Evolutionary conservation across 1,140 invertebrate genomes (phyloP).

Genomic region (Eumeta japonica): DNA sequence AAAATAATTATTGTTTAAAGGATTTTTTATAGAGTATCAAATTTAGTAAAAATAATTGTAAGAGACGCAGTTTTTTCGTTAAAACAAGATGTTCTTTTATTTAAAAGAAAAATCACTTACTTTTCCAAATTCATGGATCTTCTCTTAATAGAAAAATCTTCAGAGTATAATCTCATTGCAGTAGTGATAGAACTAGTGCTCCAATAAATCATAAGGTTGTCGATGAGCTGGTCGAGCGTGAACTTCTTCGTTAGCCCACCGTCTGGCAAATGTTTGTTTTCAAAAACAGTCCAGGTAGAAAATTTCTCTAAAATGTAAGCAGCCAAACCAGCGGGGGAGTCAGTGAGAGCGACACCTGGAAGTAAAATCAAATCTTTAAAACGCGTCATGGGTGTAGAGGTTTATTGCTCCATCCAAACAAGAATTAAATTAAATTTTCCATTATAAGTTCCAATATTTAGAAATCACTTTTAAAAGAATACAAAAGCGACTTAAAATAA

Average conservation of each 20-base stretch:
- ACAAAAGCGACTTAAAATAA: too few relatives aligned
- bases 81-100: too few relatives aligned
- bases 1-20: too few relatives aligned
- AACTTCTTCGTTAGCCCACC: too few relatives aligned
- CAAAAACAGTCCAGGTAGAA: slow-evolving; percentile 69
- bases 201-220: slow-evolving; percentile 90
- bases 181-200: slow-evolving; percentile 73
- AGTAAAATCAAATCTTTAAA: slow-evolving; percentile 35
- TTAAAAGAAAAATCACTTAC: slow-evolving; percentile 30
- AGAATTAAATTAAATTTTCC: too few relatives aligned
- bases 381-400: too few relatives aligned
- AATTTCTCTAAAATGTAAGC: slow-evolving; percentile 89
- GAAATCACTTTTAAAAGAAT: too few relatives aligned
- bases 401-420: too few relatives aligned
- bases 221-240: slow-evolving; percentile 79
- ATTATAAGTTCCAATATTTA: too few relatives aligned
- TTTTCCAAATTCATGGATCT: slow-evolving; percentile 45
- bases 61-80: too few relatives aligned
- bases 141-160: slow-evolving; percentile 55
- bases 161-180: slow-evolving; percentile 74
- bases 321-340: slow-evolving; percentile 74
- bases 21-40: too few relatives aligned
- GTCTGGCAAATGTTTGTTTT: slow-evolving; percentile 66
- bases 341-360: slow-evolving; percentile 59
- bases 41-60: too few relatives aligned